Evolutionary conservation across 2,797 vertebrate species (phyloP), one percentile per base, ranked within the genome.

Genomic region (Bovichtus variegatus): DNA sequence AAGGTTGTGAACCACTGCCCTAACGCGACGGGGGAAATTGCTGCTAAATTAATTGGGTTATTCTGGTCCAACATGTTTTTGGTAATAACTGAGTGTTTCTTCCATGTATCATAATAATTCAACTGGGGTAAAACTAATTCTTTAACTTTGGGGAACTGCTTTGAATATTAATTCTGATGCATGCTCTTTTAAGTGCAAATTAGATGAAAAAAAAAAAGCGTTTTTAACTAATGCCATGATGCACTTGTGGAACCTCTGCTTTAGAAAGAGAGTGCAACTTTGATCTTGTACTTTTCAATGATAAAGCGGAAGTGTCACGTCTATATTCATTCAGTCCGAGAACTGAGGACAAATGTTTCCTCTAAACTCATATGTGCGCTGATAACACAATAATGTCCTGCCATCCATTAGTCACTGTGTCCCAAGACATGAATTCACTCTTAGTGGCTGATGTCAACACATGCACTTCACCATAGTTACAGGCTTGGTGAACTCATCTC

Each of bases 181-280:
- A 29, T n/a, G 21, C 64, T 83, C 78, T 89, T 88, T 88, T 25
- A 85, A 87, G 71, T 91, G 80, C 70, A 89, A 89, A 91, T 87
- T 50, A 82, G 62, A 36, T 19, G 13, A 19, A 13, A 51, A 16
- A 25, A 19, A 13, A 51, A 16, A 25, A 16, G 18, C 3, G 31
- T 23, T 36, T 49, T 43, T 16, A 9, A 21, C 15, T 36, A 61
- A 54, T 54, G 44, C 47, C 66, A 70, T 1, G 19, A 13, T 71
- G 63, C 41, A 70, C 51, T 74, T 72, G 62, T 65, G 41, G 50
- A 72, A 77, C 31, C 71, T 71, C 29, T 23, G 44, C 68, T 69
- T 6, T 11, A 57, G 63, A 68, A 27, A 9, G 31, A 9, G 31
- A 58, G 16, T 25, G 2, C 43, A 81, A 61, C 69, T 75, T 65